Evolutionary conservation across 2,888 invertebrate genomes (phyloP).

Genomic region (Meandrusa payeni): DNA sequence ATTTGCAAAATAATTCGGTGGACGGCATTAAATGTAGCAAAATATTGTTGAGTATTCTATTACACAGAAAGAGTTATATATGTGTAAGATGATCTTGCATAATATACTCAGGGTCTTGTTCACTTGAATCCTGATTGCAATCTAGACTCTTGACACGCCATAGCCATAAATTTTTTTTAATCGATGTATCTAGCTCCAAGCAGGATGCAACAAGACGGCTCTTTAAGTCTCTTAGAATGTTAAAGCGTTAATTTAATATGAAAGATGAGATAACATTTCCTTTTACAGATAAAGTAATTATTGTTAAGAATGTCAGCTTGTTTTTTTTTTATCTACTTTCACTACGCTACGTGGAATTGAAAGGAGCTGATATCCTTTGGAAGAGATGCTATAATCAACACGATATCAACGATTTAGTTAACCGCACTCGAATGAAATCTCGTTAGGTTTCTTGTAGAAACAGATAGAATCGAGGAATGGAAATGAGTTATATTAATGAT

Average conservation of each 20-base stretch:
- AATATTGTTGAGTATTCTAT: too few species aligned
- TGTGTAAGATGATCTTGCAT: slow-evolving; percentile 5
- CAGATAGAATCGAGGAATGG: too few species aligned
- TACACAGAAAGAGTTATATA: too few species aligned
- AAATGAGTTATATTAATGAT: too few species aligned
- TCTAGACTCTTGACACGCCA: slow-evolving; percentile 8
- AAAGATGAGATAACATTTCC: slow-evolving; percentile 16
- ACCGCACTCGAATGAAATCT: slow-evolving; percentile 14
- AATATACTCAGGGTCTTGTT: slow-evolving; percentile 3
- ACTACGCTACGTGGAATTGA: slow-evolving; percentile 1
- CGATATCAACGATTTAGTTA: not conserved
- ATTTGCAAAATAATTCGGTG: too few species aligned
- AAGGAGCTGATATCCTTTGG: slow-evolving; percentile 9
- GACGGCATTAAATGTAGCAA: too few species aligned
- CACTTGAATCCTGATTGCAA: not conserved
- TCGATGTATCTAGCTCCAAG: slow-evolving; percentile 1
- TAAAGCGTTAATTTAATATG: slow-evolving; percentile 14
- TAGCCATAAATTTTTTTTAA: slow-evolving; percentile 9
- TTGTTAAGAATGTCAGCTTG: slow-evolving; percentile 2
- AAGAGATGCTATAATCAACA: slow-evolving; percentile 12
- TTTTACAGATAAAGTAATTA: slow-evolving; percentile 10
- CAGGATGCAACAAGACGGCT: slow-evolving; percentile 13
- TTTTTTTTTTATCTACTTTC: slow-evolving; percentile 17
- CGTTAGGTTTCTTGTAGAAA: slow-evolving; percentile 16
- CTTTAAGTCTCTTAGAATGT: slow-evolving; percentile 4